These are phyloP conservation scores for Helarctos malayanus DNA, from an alignment of 2,797 vertebrate species.

Conservation along the genomic window DNA sequence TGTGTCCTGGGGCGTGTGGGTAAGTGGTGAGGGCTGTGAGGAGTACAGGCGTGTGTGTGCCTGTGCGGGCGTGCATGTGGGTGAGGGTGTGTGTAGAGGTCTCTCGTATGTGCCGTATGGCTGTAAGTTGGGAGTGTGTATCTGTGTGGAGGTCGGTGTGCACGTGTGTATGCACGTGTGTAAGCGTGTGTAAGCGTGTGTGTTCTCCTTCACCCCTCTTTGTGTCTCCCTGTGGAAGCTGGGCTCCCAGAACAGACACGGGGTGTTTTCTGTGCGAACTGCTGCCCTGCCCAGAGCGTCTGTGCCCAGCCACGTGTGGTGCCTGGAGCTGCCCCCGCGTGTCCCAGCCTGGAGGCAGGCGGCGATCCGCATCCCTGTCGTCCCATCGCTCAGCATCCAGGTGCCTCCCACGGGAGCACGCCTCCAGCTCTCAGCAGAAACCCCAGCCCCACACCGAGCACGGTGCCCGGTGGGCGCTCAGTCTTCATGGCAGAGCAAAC, in stretches of 20 bases:
- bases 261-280: not conserved
- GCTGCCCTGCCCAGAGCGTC: rapidly evolving
- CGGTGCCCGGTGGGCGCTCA: not conserved
- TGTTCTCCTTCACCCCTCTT: not conserved
- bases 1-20: rapidly evolving
- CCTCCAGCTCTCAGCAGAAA: not conserved
- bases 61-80: not conserved
- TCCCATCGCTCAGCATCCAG: not conserved
- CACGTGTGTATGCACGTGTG: rapidly evolving
- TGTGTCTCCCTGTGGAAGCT: not conserved
- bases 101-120: not conserved
- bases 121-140: not conserved
- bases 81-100: not conserved
- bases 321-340: rapidly evolving
- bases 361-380: not conserved
- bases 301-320: rapidly evolving
- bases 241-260: not conserved
- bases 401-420: not conserved
- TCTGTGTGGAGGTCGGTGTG: not conserved
- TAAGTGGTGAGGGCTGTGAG: not conserved
- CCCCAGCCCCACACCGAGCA: not conserved
- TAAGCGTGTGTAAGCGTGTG: rapidly evolving
- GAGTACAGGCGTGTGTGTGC: not conserved
- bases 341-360: not conserved
- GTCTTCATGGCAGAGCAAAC: too few species aligned